phyloP scores from a whole-genome alignment of 2,113 vertebrate genomes.

The Oxyruncus cristatus region DNA sequence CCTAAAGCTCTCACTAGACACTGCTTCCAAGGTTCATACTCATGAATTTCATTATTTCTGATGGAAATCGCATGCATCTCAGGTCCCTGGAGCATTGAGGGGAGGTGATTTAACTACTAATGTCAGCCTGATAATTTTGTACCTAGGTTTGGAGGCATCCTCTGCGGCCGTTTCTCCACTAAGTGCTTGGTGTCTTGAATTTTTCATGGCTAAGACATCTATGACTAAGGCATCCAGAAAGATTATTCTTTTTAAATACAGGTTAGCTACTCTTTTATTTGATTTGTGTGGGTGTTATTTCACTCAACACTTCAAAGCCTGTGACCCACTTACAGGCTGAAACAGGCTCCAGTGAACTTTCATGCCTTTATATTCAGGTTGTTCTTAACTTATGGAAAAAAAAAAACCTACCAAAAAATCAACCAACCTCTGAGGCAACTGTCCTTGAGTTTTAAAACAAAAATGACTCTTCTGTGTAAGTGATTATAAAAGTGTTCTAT shows the following conservation, averaged over 20 bases:
- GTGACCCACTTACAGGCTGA: conserved; percentile 55
- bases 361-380: not conserved
- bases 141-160: not conserved
- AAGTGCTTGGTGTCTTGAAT: conserved; percentile 29
- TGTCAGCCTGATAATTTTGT: not conserved
- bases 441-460: not conserved
- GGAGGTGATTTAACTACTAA: not conserved
- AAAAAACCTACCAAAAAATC: not conserved
- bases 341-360: conserved; percentile 30
- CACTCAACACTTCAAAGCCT: not conserved
- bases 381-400: not conserved
- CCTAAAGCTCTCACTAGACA: not conserved
- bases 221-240: conserved; percentile 32
- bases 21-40: not conserved
- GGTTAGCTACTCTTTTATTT: conserved; percentile 48
- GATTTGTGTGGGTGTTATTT: conserved; percentile 53
- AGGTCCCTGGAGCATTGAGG: not conserved
- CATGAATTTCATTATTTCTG: not conserved
- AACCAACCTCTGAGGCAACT: not conserved
- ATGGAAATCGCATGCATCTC: not conserved
- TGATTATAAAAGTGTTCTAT: not conserved
- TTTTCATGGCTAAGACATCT: conserved; percentile 36
- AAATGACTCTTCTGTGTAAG: not conserved
- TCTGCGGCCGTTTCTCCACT: not conserved
- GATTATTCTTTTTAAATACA: conserved; percentile 58